These are phyloP conservation scores for Oreochromis grahami DNA, from an alignment of 2,797 vertebrate genomes.

Conservation along the genomic window DNA sequence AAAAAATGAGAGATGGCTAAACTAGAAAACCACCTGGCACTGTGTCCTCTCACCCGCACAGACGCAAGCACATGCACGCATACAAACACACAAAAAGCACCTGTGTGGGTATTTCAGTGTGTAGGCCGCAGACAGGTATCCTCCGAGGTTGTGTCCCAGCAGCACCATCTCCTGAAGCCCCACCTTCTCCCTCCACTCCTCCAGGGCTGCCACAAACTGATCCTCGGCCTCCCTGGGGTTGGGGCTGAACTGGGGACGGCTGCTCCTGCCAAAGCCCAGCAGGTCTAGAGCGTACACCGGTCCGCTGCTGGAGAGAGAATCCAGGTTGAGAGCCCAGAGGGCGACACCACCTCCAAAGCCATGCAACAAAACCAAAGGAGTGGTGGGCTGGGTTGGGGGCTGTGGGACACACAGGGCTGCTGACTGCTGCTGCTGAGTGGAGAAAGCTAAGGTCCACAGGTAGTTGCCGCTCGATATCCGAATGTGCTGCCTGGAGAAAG, in stretches of 20 bases:
- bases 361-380: slow-evolving; percentile 88
- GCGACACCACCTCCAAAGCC: slow-evolving; percentile 91
- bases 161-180: slow-evolving; percentile 87
- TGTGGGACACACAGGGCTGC: not conserved
- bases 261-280: slow-evolving; percentile 92
- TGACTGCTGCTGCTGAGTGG: not conserved
- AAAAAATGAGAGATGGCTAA: not conserved
- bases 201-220: slow-evolving; percentile 86
- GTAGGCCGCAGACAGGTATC: slow-evolving; percentile 88
- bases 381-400: slow-evolving; percentile 33
- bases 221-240: slow-evolving; percentile 83
- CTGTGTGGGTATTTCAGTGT: slow-evolving; percentile 86
- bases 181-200: slow-evolving; percentile 88
- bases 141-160: slow-evolving; percentile 93
- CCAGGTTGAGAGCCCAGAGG: slow-evolving; percentile 93
- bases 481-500: slow-evolving; percentile 83
- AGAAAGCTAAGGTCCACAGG: slow-evolving; percentile 89
- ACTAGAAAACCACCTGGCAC: not conserved
- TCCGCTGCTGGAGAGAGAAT: slow-evolving; percentile 78
- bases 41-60: not conserved
- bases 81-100: slow-evolving; percentile 58
- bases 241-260: slow-evolving; percentile 79
- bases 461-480: slow-evolving; percentile 83
- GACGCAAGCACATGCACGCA: not conserved
- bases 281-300: slow-evolving; percentile 88